Base-by-base conservation (phyloP, 2,113 vertebrate species). In the Tretioscincus oriximinensis region DNA sequence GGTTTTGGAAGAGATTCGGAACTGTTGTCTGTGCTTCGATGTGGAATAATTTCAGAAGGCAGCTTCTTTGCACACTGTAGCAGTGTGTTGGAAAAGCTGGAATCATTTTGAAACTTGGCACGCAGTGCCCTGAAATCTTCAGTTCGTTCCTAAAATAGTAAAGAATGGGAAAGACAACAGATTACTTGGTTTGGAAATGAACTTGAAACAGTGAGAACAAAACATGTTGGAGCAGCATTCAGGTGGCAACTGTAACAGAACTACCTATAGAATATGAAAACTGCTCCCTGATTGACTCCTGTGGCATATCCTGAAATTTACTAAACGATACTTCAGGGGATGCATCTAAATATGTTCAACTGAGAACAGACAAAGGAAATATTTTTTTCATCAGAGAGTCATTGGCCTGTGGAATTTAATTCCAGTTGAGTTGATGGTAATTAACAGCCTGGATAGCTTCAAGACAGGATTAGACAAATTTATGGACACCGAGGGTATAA, bases 61-160 rank as follows among this genome's bases (percentile, higher is more conserved):
- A n/a, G 84, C 22, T 85, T 92, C 86, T 77, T 88, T 41, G 0
- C 0, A 0, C 65, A 65, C 29, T 66, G 83, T 2, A 49, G 7
- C 14, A 51, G 41, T 11, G 51, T 63, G 12, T 5, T 49, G 64
- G 75, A 74, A 58, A 74, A 54, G 24, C 1, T 24, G 3, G 90
- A 26, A 10, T 89, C 81, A 1, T 88, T 90, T 65, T 96, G 94
- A 78, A 95, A 96, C 88, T 87, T 95, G 63, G 92, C 94, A 89
- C 78, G 86, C 24, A 96, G 89, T 66, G 95, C 91, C 88, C 85
- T 88, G 88, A 95, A 94, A 80, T 93, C 92, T 80, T 31, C 90
- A 47, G 79, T 45, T 3, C 72, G 85, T 93, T 95, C 94, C 95
- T 96, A 84, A 76, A 81, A 75, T 6, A 28, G 20, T 93, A 95